Conservation (phyloP, 2,113 vertebrate genomes). For the Lagopus muta region DNA sequence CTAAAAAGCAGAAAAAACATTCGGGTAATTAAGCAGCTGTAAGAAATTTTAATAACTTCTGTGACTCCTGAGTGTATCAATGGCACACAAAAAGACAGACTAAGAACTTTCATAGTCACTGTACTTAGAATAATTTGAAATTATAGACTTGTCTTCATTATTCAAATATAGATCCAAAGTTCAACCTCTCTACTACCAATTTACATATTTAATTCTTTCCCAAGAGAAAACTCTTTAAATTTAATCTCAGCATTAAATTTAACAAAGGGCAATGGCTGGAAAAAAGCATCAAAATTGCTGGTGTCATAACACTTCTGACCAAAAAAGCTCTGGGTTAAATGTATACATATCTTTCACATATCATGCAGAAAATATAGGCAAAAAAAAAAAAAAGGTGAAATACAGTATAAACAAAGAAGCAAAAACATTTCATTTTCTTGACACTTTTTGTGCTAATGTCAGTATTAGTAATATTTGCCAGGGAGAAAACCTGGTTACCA, state of each 20-base stretch:
- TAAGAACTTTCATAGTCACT: background rate
- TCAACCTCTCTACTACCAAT: background rate
- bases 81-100: background rate
- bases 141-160: background rate
- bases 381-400: background rate
- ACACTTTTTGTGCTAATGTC: background rate
- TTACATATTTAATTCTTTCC: background rate
- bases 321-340: background rate
- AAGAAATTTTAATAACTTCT: background rate
- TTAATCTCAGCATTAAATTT: background rate
- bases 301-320: background rate
- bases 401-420: background rate
- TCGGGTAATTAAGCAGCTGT: background rate
- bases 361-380: background rate
- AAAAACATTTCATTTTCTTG: background rate
- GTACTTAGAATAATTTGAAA: background rate
- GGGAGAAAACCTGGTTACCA: background rate
- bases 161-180: background rate
- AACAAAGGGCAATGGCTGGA: background rate
- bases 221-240: background rate
- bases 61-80: background rate
- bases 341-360: background rate
- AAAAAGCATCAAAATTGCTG: background rate
- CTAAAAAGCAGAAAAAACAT: constrained; percentile 50
- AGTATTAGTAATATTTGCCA: background rate